These are phyloP conservation scores for Drosophila barbarae DNA, from an alignment of 2,888 invertebrate genomes.

Conservation along the genomic window DNA sequence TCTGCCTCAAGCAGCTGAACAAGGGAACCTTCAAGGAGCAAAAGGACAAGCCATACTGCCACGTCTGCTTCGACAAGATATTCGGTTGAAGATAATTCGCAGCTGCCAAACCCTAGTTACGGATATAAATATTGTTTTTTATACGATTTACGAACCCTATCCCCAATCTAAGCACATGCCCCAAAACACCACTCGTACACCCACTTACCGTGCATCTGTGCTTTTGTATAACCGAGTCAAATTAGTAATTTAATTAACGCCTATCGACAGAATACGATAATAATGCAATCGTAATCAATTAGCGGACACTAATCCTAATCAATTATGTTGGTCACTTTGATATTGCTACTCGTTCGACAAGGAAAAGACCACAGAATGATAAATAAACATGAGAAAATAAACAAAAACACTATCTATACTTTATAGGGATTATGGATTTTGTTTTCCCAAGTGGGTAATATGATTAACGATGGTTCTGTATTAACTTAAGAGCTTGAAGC, in stretches of 20 bases:
- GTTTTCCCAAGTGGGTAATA: neutral
- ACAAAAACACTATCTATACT: conserved; percentile 26
- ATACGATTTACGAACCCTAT: conserved; percentile 46
- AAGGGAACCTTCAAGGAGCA: conserved; percentile 99
- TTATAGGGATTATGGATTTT: neutral
- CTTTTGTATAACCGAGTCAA: conserved; percentile 72
- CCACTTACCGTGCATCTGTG: conserved; percentile 55
- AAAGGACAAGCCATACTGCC: conserved; percentile 99
- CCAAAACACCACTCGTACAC: conserved; percentile 22
- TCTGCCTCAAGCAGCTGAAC: conserved; percentile 97
- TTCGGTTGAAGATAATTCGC: conserved; percentile 85
- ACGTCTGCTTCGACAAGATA: conserved; percentile 97
- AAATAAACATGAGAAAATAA: conserved; percentile 44
- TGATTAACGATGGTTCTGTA: neutral
- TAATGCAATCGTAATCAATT: conserved; percentile 51
- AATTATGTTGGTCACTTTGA: conserved; percentile 56
- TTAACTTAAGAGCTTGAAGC: neutral
- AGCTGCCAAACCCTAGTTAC: conserved; percentile 46
- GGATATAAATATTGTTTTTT: conserved; percentile 47
- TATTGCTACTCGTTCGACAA: conserved; percentile 61
- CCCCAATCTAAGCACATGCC: conserved; percentile 27
- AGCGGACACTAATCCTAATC: conserved; percentile 66
- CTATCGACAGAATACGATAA: conserved; percentile 33
- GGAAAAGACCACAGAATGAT: conserved; percentile 45
- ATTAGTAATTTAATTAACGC: conserved; percentile 71